phyloP scores from a whole-genome alignment of 1,140 invertebrate species.

The Drosophila kohkoa region DNA sequence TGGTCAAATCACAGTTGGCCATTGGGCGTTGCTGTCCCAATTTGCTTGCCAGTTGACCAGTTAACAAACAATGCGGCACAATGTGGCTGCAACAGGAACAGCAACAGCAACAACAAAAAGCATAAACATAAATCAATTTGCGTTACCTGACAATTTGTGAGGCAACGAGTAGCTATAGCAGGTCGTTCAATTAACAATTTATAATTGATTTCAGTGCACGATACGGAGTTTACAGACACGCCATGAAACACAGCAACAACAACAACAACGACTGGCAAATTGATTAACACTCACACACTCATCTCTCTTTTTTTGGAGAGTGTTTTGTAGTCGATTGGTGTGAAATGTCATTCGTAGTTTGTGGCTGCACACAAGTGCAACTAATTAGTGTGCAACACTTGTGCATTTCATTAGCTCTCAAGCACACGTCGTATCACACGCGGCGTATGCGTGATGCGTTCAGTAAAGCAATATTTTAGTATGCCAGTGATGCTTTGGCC shows the following conservation, averaged over 20 bases:
- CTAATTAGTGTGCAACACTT: constrained; percentile 67
- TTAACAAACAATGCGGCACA: constrained; percentile 29
- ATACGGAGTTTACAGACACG: constrained; percentile 3
- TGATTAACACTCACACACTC: neutral
- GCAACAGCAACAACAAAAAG: constrained; percentile 13
- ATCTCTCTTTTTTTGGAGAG: neutral
- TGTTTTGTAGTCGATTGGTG: neutral
- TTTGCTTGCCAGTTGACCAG: constrained; percentile 38
- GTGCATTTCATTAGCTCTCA: constrained; percentile 66
- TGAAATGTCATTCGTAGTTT: constrained; percentile 1
- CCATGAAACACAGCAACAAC: neutral
- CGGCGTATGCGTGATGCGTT: constrained; percentile 67
- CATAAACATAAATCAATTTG: constrained; percentile 67
- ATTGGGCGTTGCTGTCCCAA: constrained; percentile 41
- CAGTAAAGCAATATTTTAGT: constrained; percentile 41
- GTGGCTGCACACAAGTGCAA: constrained; percentile 28
- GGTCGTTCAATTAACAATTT: constrained; percentile 58
- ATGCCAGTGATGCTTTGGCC: constrained; percentile 55
- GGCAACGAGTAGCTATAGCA: constrained; percentile 1
- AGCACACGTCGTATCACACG: constrained; percentile 48
- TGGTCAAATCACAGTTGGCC: constrained; percentile 16
- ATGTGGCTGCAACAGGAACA: neutral
- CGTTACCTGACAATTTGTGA: constrained; percentile 36
- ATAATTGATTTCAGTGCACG: constrained; percentile 59
- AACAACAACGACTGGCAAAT: neutral